phyloP scores from a whole-genome alignment of 1,140 invertebrate species.

The Bombus turneri region DNA sequence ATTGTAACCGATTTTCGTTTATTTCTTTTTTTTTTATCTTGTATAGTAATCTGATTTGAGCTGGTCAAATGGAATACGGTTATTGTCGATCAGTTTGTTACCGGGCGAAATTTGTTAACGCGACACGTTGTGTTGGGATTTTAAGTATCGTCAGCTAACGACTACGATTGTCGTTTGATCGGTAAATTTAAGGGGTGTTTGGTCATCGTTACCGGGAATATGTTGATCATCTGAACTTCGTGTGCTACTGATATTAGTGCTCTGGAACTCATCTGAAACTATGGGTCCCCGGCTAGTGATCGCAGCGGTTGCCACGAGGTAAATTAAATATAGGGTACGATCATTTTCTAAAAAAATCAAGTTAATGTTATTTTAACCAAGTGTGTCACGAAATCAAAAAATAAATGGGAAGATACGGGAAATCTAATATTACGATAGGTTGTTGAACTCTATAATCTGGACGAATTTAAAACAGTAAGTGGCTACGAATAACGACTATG shows the following conservation, averaged over 20 bases:
- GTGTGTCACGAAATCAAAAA: neutral
- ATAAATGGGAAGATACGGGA: no score
- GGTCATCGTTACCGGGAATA: conserved; percentile 1
- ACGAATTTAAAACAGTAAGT: neutral
- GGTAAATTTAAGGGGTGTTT: conserved; percentile 1
- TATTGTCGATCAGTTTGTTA: neutral
- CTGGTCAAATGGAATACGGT: neutral
- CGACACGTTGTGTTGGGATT: neutral
- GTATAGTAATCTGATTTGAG: neutral
- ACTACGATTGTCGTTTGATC: conserved; percentile 13
- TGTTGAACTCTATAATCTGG: neutral
- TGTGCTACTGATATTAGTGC: conserved; percentile 14
- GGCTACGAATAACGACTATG: neutral
- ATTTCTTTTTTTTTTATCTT: neutral
- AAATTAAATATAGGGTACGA: neutral
- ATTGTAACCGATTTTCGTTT: neutral
- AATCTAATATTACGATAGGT: neutral
- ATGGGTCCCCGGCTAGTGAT: conserved; percentile 1
- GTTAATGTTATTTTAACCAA: neutral
- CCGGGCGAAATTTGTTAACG: no score
- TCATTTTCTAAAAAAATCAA: neutral
- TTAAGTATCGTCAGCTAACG: neutral
- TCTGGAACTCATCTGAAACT: conserved; percentile 14
- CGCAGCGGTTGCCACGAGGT: neutral
- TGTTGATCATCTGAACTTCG: conserved; percentile 11